These are phyloP conservation scores for Yponomeuta evonymella DNA, from an alignment of 2,888 invertebrate genomes.

Conservation along the genomic window DNA sequence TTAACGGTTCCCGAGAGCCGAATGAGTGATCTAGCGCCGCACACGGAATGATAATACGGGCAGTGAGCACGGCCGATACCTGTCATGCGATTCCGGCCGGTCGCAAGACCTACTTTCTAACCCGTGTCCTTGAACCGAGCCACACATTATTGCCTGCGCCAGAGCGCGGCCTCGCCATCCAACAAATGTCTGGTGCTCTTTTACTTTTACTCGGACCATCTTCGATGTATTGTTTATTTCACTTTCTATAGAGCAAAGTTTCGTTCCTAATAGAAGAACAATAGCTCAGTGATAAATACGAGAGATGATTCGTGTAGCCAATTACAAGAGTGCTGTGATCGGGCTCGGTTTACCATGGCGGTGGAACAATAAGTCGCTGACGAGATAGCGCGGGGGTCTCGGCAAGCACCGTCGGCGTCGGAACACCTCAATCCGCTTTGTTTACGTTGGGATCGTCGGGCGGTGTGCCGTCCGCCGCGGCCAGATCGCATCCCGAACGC, in stretches of 20 bases:
- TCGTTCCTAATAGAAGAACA: constrained; percentile 17
- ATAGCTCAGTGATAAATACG: constrained; percentile 27
- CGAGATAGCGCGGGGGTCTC: constrained; percentile 41
- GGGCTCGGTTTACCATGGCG: constrained; percentile 25
- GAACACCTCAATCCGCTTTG: constrained; percentile 63
- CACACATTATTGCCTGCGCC: background rate
- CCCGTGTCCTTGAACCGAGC: constrained; percentile 53
- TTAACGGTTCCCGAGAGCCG: constrained; percentile 70
- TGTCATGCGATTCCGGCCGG: constrained; percentile 59
- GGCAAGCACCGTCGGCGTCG: constrained; percentile 28
- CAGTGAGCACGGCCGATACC: constrained; percentile 38
- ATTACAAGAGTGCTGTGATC: constrained; percentile 31
- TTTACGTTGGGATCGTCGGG: constrained; percentile 50
- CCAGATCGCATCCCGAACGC: constrained; percentile 62
- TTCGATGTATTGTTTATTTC: constrained; percentile 19
- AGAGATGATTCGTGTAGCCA: constrained; percentile 30
- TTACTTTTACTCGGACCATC: constrained; percentile 17
- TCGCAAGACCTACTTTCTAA: constrained; percentile 60
- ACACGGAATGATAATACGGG: constrained; percentile 69
- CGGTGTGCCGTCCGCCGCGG: constrained; percentile 27
- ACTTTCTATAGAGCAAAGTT: constrained; percentile 19
- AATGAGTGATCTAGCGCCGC: constrained; percentile 72
- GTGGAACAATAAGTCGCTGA: constrained; percentile 51
- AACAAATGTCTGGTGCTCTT: constrained; percentile 11
- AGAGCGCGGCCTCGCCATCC: constrained; percentile 17